Conservation (phyloP, 2,888 invertebrate genomes). For the Gari tellinella region DNA sequence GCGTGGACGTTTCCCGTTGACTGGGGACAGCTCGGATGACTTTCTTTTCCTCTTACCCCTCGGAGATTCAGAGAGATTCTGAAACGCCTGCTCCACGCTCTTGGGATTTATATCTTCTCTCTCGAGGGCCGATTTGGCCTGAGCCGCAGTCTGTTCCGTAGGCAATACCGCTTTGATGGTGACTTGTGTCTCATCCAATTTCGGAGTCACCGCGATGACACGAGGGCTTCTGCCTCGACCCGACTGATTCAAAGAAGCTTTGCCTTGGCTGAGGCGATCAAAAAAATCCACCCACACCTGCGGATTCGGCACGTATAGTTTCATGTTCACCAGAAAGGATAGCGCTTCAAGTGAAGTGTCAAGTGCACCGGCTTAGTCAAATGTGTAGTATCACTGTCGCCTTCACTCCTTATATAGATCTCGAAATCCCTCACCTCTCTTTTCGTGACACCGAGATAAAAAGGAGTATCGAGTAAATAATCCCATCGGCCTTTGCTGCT, state of each 20-base stretch:
- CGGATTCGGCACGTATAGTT: slow-evolving; percentile 47
- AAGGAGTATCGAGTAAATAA: slow-evolving; percentile 16
- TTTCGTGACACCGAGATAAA: slow-evolving; percentile 21
- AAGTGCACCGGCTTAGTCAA: slow-evolving; percentile 16
- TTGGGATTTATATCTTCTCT: slow-evolving; percentile 9
- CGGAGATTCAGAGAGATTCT: too few relatives aligned
- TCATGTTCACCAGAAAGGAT: slow-evolving; percentile 18
- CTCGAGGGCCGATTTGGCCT: slow-evolving; percentile 3
- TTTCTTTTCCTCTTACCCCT: neutral
- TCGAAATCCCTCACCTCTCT: slow-evolving; percentile 16
- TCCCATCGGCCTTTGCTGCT: slow-evolving; percentile 15
- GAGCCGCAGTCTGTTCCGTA: slow-evolving; percentile 5
- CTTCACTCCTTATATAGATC: slow-evolving; percentile 16
- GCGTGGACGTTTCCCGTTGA: neutral
- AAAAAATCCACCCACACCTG: slow-evolving; percentile 36
- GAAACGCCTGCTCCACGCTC: too few relatives aligned
- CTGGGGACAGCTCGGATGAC: neutral
- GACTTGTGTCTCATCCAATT: neutral
- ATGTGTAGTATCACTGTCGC: slow-evolving; percentile 7
- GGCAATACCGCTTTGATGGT: slow-evolving; percentile 10
- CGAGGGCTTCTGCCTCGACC: slow-evolving; percentile 3
- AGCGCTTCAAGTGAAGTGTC: slow-evolving; percentile 22
- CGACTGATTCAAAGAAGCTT: slow-evolving; percentile 11
- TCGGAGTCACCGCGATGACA: slow-evolving; percentile 11
- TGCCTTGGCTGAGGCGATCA: slow-evolving; percentile 16